phyloP scores from a whole-genome alignment of 2,797 vertebrate genomes.

The Nothura maculosa region DNA sequence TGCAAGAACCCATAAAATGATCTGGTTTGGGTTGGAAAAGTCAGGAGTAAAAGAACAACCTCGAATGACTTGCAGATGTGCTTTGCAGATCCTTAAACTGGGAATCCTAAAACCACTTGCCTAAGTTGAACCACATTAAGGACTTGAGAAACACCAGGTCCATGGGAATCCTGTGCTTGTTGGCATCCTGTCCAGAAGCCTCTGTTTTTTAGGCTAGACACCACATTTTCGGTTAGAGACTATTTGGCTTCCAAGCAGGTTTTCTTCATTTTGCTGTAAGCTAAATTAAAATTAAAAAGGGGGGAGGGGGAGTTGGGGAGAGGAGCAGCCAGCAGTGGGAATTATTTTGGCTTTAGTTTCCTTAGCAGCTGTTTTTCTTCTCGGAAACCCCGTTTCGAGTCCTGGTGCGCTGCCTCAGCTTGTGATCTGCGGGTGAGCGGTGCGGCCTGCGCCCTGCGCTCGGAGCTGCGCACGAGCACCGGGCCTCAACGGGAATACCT shows the following conservation, averaged over 20 bases:
- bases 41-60: conserved; percentile 42
- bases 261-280: conserved; percentile 48
- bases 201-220: conserved; percentile 60
- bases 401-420: conserved; percentile 47
- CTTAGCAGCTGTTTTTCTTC: conserved; percentile 67
- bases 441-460: neutral
- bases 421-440: neutral
- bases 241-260: conserved; percentile 47
- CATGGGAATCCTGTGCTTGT: conserved; percentile 55
- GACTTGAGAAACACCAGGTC: conserved; percentile 51
- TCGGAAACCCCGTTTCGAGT: conserved; percentile 46
- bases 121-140: conserved; percentile 41
- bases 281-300: neutral
- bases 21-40: conserved; percentile 12
- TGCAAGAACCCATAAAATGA: neutral
- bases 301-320: too few relatives aligned
- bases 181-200: conserved; percentile 33
- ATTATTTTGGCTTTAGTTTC: conserved; percentile 59
- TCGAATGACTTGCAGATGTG: conserved; percentile 39
- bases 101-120: conserved; percentile 45
- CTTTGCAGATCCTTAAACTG: conserved; percentile 3
- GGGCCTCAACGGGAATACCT: neutral
- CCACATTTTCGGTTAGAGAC: conserved; percentile 42
- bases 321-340: conserved; percentile 27
- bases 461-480: neutral